Evolutionary conservation across 2,888 invertebrate genomes (phyloP).

Genomic region (Drosophila mulleri): DNA sequence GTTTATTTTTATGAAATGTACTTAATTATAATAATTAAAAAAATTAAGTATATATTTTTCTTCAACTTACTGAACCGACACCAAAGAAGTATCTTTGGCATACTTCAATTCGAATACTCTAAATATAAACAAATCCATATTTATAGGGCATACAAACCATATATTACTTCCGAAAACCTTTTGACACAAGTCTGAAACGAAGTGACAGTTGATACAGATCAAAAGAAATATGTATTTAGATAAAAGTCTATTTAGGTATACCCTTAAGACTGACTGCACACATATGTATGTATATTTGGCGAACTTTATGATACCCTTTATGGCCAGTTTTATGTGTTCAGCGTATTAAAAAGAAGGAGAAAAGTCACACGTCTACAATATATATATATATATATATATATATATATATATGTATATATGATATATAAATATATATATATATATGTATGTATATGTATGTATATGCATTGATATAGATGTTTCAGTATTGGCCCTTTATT

Average conservation of each 20-base stretch:
- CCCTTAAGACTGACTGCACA: not conserved
- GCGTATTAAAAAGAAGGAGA: constrained; percentile 20
- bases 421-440: not conserved
- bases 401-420: constrained; percentile 8
- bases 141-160: not conserved
- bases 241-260: constrained; percentile 1
- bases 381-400: not conserved
- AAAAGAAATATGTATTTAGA: constrained; percentile 8
- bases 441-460: not conserved
- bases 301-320: constrained; percentile 36
- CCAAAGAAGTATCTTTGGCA: not conserved
- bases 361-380: constrained; percentile 19
- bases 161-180: not conserved
- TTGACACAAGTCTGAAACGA: not conserved
- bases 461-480: constrained; percentile 26
- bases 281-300: constrained; percentile 8
- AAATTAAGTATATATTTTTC: no score
- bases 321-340: constrained; percentile 8
- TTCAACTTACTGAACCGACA: no score
- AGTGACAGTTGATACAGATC: constrained; percentile 15
- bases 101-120: not conserved
- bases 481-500: constrained; percentile 40
- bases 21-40: no score
- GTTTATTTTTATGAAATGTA: no score
- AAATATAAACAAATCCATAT: not conserved